Conservation (phyloP, 2,888 invertebrate genomes). For the Dichetophora obliterata region DNA sequence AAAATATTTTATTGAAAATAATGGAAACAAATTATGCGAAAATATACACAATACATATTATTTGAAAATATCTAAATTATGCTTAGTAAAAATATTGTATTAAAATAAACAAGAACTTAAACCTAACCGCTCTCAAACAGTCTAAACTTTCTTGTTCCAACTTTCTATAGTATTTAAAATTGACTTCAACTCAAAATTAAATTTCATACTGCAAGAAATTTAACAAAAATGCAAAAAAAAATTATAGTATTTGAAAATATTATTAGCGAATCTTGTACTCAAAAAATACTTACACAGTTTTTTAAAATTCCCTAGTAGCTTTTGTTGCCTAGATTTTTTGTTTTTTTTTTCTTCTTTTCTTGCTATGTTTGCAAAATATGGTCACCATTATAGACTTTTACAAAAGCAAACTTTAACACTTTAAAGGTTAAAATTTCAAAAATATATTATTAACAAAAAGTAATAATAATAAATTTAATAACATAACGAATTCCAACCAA, state of each 20-base stretch:
- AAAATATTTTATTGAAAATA: neutral
- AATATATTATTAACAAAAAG: neutral
- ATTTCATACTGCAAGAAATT: neutral
- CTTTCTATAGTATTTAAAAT: neutral
- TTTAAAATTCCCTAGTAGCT: neutral
- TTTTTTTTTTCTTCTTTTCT: neutral
- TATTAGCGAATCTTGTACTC: neutral
- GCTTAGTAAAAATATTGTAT: too few species aligned
- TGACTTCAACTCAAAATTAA: neutral
- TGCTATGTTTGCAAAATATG: neutral
- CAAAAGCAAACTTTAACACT: neutral
- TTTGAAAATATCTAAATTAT: too few species aligned
- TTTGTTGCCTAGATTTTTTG: neutral
- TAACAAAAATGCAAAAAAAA: neutral
- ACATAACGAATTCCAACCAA: neutral
- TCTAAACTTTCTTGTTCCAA: neutral
- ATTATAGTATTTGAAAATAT: neutral
- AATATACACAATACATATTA: too few species aligned
- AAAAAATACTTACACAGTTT: neutral
- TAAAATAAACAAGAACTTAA: too few species aligned
- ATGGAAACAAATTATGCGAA: neutral
- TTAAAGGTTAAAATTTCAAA: neutral
- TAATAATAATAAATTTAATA: neutral
- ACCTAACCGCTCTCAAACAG: neutral
- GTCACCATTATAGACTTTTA: neutral